Percentiles rank a stretch among this genome's conserved stretches.
phyloP scores from a whole-genome alignment of 2,113 vertebrate species.

The Conger conger region DNA sequence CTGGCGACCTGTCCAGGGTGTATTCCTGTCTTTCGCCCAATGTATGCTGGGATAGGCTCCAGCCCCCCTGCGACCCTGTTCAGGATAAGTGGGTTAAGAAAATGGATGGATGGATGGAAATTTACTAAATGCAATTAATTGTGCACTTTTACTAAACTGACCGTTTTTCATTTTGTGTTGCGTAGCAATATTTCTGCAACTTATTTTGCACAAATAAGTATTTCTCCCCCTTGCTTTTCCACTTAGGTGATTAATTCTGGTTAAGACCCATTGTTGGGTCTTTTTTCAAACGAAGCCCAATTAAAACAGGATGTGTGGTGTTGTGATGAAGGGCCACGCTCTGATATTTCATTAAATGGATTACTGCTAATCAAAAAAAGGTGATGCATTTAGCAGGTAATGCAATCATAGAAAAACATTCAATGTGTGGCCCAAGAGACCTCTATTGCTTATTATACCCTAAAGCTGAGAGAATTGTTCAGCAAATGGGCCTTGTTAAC shows the following conservation, averaged over 20 bases:
- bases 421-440: background rate
- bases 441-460: background rate
- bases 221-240: background rate
- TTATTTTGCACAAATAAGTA: background rate
- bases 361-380: background rate
- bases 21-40: no score
- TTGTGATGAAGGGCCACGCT: background rate
- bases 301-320: background rate
- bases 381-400: background rate
- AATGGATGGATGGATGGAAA: no score
- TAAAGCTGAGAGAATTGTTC: background rate
- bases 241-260: background rate
- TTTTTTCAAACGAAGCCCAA: background rate
- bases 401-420: background rate
- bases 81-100: no score
- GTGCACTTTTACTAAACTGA: no score
- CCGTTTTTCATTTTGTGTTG: no score
- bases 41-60: no score
- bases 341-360: background rate
- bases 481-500: conserved; percentile 5
- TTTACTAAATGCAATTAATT: no score
- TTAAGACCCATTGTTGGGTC: background rate
- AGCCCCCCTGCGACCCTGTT: no score
- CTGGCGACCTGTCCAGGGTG: no score
- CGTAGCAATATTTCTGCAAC: background rate